These are phyloP conservation scores for Antheraea assamensis DNA, from an alignment of 2,888 invertebrate species.

Conservation along the genomic window DNA sequence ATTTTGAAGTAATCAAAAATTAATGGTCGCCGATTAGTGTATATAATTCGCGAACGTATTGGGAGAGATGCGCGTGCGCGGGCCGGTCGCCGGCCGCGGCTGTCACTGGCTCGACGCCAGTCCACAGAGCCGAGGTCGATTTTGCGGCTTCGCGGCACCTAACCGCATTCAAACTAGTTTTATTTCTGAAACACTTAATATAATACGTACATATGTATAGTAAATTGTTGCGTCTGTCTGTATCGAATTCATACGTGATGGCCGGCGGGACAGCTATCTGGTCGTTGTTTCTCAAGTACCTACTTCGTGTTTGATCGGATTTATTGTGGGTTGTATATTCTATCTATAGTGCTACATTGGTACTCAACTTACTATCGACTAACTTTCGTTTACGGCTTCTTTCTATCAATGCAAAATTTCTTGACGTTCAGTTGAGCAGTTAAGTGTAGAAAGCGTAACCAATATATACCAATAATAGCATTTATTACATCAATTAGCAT, in stretches of 20 bases:
- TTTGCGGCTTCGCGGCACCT: conserved; percentile 68
- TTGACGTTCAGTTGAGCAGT: too few relatives aligned
- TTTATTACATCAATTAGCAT: too few relatives aligned
- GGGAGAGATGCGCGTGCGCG: conserved; percentile 54
- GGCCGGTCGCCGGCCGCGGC: conserved; percentile 20
- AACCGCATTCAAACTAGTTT: conserved; percentile 68
- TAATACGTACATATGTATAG: background rate
- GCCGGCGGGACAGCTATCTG: too few relatives aligned
- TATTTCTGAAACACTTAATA: conserved; percentile 30
- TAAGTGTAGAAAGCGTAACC: too few relatives aligned
- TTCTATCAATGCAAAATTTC: too few relatives aligned
- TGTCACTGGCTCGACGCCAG: conserved; percentile 64
- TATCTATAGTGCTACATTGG: too few relatives aligned
- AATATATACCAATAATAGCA: too few relatives aligned
- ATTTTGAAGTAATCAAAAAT: conserved; percentile 43
- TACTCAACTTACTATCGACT: too few relatives aligned
- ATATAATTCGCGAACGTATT: conserved; percentile 27
- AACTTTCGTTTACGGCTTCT: too few relatives aligned
- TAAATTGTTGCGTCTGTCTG: background rate
- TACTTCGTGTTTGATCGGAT: too few relatives aligned
- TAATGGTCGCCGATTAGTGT: conserved; percentile 31
- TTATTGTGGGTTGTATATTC: too few relatives aligned
- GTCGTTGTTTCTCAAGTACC: too few relatives aligned
- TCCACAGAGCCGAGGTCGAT: conserved; percentile 59
- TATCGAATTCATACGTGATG: background rate